Conservation (phyloP, 2,888 invertebrate genomes). For the Callosobruchus maculatus region DNA sequence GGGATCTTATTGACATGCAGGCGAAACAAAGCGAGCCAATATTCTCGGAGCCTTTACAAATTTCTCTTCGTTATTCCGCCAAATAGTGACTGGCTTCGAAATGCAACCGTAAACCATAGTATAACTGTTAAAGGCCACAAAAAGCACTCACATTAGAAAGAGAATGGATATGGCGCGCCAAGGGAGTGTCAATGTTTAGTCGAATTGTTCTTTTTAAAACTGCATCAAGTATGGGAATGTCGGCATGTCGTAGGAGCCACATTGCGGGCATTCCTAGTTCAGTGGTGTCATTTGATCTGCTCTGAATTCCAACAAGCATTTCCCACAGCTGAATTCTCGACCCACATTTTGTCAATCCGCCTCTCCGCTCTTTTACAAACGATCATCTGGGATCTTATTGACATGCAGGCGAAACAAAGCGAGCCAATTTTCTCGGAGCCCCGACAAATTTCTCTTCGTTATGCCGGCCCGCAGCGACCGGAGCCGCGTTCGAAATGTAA, state of each 20-base stretch:
- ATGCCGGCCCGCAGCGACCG: not conserved
- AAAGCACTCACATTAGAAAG: too few relatives aligned
- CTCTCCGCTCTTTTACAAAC: not conserved
- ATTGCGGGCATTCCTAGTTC: too few relatives aligned
- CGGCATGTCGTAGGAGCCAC: too few relatives aligned
- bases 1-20: not conserved
- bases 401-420: not conserved
- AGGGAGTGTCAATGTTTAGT: too few relatives aligned
- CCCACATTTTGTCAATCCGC: not conserved
- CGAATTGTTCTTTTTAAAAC: too few relatives aligned
- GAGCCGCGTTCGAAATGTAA: conserved; percentile 1
- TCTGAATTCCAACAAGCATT: not conserved
- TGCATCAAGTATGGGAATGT: too few relatives aligned
- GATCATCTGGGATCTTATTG: not conserved
- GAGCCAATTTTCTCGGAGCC: not conserved
- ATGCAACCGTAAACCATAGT: too few relatives aligned
- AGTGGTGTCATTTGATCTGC: too few relatives aligned
- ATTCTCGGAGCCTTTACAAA: not conserved
- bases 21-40: not conserved
- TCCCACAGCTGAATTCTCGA: not conserved
- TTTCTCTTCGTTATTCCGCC: not conserved
- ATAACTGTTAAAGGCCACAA: too few relatives aligned
- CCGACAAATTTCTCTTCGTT: not conserved
- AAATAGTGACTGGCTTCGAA: not conserved
- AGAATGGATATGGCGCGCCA: too few relatives aligned